Percentiles rank a stretch among this genome's conserved stretches.
phyloP scores from a whole-genome alignment of 2,113 vertebrate genomes.

The Prolemur simus region DNA sequence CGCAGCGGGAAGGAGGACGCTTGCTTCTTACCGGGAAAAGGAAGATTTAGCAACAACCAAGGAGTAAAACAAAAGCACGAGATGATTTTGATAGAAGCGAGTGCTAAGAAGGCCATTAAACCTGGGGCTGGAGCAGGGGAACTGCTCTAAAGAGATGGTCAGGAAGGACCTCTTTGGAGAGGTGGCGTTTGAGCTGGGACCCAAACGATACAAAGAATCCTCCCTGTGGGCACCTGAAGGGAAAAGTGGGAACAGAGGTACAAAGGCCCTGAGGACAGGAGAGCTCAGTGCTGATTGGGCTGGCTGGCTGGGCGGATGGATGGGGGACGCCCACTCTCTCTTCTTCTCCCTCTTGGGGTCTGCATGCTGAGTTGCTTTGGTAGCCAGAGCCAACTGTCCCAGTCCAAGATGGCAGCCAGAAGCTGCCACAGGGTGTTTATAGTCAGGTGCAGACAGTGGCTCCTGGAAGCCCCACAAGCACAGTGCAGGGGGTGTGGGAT shows the following conservation, averaged over 20 bases:
- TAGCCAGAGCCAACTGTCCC: not conserved
- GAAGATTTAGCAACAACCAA: not conserved
- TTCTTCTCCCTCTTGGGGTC: not conserved
- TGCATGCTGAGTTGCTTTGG: not conserved
- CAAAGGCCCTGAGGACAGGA: not conserved
- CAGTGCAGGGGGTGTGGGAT: rapidly evolving
- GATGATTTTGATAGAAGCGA: not conserved
- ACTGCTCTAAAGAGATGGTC: not conserved
- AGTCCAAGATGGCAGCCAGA: not conserved
- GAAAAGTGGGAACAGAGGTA: not conserved
- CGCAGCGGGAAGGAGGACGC: rapidly evolving
- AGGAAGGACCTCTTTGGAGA: not conserved
- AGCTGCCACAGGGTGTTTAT: too few relatives aligned
- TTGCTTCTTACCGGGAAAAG: not conserved
- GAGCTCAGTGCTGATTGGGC: not conserved
- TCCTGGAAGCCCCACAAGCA: not conserved
- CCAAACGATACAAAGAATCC: not conserved
- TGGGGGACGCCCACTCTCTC: not conserved
- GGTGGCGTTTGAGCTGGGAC: not conserved
- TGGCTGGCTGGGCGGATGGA: too few relatives aligned
- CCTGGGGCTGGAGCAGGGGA: not conserved
- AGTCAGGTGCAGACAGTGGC: not conserved
- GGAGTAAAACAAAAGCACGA: not conserved
- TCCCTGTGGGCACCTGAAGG: not conserved
- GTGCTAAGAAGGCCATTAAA: not conserved